Conservation (phyloP, 2,797 vertebrate species). For the Mormyrus hasselquistii region DNA sequence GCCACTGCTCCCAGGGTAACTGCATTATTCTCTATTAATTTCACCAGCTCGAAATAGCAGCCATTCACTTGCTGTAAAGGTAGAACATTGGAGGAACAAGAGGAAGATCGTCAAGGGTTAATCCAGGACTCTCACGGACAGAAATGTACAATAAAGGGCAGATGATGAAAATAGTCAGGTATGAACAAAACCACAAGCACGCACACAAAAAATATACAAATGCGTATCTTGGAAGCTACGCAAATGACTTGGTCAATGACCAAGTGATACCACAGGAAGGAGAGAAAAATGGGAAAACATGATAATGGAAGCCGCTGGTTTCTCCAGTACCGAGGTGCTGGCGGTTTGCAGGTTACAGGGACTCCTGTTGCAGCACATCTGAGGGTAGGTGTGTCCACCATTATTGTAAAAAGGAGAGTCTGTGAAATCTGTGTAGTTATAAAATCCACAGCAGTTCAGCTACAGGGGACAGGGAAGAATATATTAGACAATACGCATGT, state of each 20-base stretch:
- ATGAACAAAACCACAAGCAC: not conserved
- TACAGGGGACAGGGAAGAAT: conserved; percentile 37
- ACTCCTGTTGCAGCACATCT: conserved; percentile 45
- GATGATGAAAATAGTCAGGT: not conserved
- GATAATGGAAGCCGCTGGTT: not conserved
- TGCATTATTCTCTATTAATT: conserved; percentile 52
- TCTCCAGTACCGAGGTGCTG: conserved; percentile 15
- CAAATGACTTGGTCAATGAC: not conserved
- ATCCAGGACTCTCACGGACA: not conserved
- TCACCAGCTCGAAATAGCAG: conserved; percentile 53
- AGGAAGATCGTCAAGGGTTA: not conserved
- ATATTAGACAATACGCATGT: not conserved
- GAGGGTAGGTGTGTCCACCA: conserved; percentile 37
- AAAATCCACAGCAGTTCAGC: conserved; percentile 67
- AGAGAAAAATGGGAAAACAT: not conserved
- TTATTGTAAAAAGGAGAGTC: conserved; percentile 42
- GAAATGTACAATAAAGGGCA: not conserved
- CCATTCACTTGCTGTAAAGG: conserved; percentile 44
- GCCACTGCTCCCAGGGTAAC: conserved; percentile 59
- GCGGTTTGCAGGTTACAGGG: not conserved
- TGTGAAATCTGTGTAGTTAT: conserved; percentile 60
- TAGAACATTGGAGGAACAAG: not conserved
- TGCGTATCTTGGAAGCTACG: not conserved
- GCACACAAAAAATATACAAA: not conserved
- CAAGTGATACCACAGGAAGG: not conserved